Conservation (phyloP, 2,888 invertebrate genomes). For the Acleris literana region DNA sequence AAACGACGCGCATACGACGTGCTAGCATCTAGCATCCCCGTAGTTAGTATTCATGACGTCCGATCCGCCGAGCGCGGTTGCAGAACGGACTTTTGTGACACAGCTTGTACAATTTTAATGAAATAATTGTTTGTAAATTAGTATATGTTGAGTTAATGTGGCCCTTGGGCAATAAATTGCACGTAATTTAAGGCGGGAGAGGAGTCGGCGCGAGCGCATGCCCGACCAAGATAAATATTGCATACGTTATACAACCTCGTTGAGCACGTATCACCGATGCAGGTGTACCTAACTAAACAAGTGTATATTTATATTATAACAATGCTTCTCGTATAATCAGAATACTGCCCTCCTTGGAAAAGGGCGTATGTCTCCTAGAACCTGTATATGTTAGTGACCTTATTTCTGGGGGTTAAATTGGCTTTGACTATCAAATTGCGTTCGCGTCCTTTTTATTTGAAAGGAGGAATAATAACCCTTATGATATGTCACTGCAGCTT, state of each 20-base stretch:
- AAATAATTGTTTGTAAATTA: constrained; percentile 72
- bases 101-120: constrained; percentile 58
- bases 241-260: constrained; percentile 50
- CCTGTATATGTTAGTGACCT: too few species aligned
- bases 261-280: constrained; percentile 41
- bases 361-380: too few species aligned
- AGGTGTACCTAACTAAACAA: constrained; percentile 55
- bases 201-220: constrained; percentile 44
- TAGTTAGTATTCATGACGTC: constrained; percentile 33
- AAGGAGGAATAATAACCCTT: constrained; percentile 4
- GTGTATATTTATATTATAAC: constrained; percentile 45
- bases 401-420: too few species aligned
- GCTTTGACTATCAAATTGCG: too few species aligned
- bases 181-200: constrained; percentile 62
- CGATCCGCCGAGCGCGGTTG: constrained; percentile 17
- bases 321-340: not conserved
- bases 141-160: constrained; percentile 68
- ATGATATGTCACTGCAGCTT: constrained; percentile 6
- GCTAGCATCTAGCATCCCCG: not conserved
- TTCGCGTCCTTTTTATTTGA: too few species aligned
- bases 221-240: constrained; percentile 60
- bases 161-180: constrained; percentile 70
- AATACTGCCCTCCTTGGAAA: not conserved
- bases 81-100: constrained; percentile 43
- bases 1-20: constrained; percentile 20